phyloP scores from a whole-genome alignment of 2,888 invertebrate genomes.

The Epinotia demarniana region DNA sequence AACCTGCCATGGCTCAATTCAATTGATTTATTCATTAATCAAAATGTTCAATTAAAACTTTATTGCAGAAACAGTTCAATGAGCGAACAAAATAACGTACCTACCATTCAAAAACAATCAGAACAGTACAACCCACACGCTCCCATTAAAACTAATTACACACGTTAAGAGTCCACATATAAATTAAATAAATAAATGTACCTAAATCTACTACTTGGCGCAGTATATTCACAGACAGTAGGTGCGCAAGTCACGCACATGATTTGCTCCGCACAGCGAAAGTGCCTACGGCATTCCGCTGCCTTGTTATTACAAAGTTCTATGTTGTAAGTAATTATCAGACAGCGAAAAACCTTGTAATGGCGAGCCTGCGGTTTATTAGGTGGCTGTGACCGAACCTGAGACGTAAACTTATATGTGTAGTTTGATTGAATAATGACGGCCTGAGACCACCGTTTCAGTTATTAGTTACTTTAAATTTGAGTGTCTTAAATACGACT shows the following conservation, averaged over 20 bases:
- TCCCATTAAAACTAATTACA: constrained; percentile 43
- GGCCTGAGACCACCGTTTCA: not conserved
- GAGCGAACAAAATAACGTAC: constrained; percentile 39
- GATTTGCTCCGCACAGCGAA: constrained; percentile 16
- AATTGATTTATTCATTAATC: constrained; percentile 37
- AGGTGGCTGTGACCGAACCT: constrained; percentile 10
- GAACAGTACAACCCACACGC: constrained; percentile 32
- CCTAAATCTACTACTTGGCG: constrained; percentile 27
- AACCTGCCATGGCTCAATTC: not conserved
- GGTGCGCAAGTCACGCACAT: constrained; percentile 33
- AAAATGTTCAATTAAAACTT: constrained; percentile 40
- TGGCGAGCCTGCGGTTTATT: constrained; percentile 19
- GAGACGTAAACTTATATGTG: constrained; percentile 3
- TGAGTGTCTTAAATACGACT: not conserved
- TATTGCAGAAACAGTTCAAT: constrained; percentile 38
- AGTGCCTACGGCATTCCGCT: constrained; percentile 33
- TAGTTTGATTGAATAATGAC: constrained; percentile 20
- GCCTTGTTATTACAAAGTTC: constrained; percentile 33
- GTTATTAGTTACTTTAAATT: not conserved
- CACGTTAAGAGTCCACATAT: constrained; percentile 38
- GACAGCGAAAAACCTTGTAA: constrained; percentile 21
- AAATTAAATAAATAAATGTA: constrained; percentile 45
- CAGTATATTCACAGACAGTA: constrained; percentile 29
- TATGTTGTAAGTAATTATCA: constrained; percentile 27
- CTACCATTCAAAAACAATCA: constrained; percentile 39